Base-by-base conservation (phyloP, 2,888 invertebrate genomes). In the Drosophila suboccidentalis region DNA sequence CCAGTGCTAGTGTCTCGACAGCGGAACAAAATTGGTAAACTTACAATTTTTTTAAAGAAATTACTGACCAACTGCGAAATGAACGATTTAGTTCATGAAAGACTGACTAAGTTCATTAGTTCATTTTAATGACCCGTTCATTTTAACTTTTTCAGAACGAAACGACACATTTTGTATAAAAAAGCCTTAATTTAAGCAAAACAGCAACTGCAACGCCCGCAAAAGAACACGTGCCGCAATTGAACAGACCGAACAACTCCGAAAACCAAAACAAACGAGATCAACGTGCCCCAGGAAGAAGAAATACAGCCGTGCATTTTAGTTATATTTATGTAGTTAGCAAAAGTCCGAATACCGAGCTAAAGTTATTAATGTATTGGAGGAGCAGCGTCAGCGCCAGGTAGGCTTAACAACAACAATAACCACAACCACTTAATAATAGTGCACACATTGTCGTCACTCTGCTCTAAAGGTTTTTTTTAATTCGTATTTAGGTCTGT, bases 181-280 rank as follows among this genome's bases (percentile, higher is more conserved):
- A 69, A 70, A 68, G 73, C 55, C 38, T 59, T 65, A 49, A 76
- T 76, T 76, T 62, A 67, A 78, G 61, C 46, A 41, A 78, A 78
- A 65, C 59, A 57, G 43, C 61, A 62, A 70, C 29, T 53, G 44
- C 32, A 59, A 34, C 46, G 54, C 34, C 2, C 15, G 26, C 19
- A 34, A 17, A 15, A 49, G 26, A 53, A 15, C 59, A 75, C 67
- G 76, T 75, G 76, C 59, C 53, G 50, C 54, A 70, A 58, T 62
- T 58, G 17, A 71, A 6, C 36, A 50, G 39, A 15, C n/a, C 51
- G 26, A 39, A 13, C 49, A 19, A 54, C 15, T 17, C 26, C 26
- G 44, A 32, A 4, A 63, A 65, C 1, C 19, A 70, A 53, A 41
- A 59, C 38, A 38, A 51, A 50, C 41, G 2, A 13, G 15, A 58